Evolutionary conservation across 2,113 vertebrate genomes (phyloP).

Genomic region (Camelus bactrianus): DNA sequence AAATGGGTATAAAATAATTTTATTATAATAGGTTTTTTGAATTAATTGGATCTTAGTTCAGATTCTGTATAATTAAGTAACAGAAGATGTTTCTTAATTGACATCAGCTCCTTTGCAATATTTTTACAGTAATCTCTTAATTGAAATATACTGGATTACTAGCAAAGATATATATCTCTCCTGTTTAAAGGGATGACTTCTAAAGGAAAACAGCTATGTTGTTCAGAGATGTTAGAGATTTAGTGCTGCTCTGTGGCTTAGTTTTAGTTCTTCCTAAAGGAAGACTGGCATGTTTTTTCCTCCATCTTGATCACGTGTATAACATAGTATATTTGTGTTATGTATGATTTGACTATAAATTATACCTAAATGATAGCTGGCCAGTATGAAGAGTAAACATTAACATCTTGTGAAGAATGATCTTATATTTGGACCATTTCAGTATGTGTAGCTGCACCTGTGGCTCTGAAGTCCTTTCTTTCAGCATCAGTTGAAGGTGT

Average conservation of each 20-base stretch:
- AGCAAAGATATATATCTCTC: not conserved
- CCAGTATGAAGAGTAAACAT: not conserved
- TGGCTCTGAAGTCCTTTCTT: not conserved
- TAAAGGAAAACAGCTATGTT: not conserved
- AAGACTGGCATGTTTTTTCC: not conserved
- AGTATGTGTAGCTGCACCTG: not conserved
- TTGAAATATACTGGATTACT: constrained; percentile 23
- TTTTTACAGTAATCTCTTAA: not conserved
- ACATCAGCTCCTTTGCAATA: not conserved
- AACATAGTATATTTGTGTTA: not conserved
- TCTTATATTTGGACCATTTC: not conserved
- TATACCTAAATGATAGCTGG: not conserved
- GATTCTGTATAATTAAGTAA: not conserved
- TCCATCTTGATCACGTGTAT: not conserved
- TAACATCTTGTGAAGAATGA: not conserved
- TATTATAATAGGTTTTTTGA: not conserved
- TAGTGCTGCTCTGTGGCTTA: not conserved
- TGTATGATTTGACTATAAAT: not conserved
- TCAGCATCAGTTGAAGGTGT: not conserved
- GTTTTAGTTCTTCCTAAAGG: not conserved
- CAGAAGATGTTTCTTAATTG: not conserved
- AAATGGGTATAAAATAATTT: not conserved
- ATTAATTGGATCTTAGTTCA: constrained; percentile 32
- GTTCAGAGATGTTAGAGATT: not conserved
- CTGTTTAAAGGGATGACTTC: constrained; percentile 8